These are phyloP conservation scores for Apolygus lucorum DNA, from an alignment of 1,140 invertebrate species.

Conservation along the genomic window DNA sequence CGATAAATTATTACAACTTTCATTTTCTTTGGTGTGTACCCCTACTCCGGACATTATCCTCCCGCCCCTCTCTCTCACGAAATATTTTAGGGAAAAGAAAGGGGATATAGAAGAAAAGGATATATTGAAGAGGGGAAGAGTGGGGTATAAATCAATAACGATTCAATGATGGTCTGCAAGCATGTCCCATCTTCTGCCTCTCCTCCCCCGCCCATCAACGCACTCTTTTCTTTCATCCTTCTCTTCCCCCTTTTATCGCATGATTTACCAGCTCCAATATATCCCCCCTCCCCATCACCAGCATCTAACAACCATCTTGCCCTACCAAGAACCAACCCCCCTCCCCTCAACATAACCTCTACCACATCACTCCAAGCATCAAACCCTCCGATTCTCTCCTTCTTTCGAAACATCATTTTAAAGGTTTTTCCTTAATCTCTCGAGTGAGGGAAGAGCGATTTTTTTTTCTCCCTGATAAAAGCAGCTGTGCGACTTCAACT, in stretches of 20 bases:
- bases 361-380: too few species aligned
- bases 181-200: slow-evolving; percentile 6
- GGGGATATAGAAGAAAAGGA: neutral
- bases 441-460: too few species aligned
- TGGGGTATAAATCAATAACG: slow-evolving; percentile 23
- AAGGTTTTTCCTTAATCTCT: too few species aligned
- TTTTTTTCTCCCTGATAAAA: too few species aligned
- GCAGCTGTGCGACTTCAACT: too few species aligned
- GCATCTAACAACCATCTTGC: neutral
- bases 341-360: too few species aligned
- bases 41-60: too few species aligned
- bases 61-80: too few species aligned
- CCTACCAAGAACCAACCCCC: too few species aligned
- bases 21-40: slow-evolving; percentile 16
- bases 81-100: neutral
- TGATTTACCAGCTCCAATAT: slow-evolving; percentile 24
- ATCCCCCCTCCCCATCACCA: neutral
- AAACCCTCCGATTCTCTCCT: too few species aligned
- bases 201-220: neutral
- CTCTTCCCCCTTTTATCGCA: slow-evolving; percentile 21
- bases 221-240: neutral
- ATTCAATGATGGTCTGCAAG: slow-evolving; percentile 22
- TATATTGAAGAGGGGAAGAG: neutral
- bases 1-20: slow-evolving; percentile 23
- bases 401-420: too few species aligned